phyloP scores from a whole-genome alignment of 2,797 vertebrate genomes.

The Esox masquinongy region DNA sequence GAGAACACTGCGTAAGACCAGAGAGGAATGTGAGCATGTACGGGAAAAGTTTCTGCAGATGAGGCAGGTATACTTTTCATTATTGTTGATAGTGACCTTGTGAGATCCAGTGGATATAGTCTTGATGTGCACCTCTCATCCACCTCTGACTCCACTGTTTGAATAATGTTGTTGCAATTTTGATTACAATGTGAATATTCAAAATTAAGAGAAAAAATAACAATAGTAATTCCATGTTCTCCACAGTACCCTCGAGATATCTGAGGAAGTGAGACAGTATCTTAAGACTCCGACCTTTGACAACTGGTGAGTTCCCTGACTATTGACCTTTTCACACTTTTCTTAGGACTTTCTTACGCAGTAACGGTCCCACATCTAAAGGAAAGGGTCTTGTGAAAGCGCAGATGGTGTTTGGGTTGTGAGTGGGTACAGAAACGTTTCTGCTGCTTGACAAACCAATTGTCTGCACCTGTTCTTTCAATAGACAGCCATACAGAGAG shows the following conservation, averaged over 20 bases:
- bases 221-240: background rate
- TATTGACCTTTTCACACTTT: background rate
- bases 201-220: background rate
- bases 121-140: background rate
- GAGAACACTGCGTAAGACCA: conserved; percentile 71
- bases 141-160: background rate
- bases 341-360: background rate
- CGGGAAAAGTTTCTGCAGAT: conserved; percentile 77
- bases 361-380: no score
- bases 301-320: conserved; percentile 72
- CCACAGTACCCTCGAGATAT: conserved; percentile 76
- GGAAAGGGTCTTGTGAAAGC: no score
- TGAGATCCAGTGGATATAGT: background rate
- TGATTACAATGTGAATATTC: background rate
- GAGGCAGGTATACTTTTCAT: conserved; percentile 58
- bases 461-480: conserved; percentile 36
- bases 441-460: conserved; percentile 17
- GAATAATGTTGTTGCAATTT: background rate
- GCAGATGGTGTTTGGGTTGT: background rate
- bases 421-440: background rate
- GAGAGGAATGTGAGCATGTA: conserved; percentile 76
- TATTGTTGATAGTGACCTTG: background rate
- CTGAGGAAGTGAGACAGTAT: conserved; percentile 78
- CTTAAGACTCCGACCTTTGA: conserved; percentile 82
- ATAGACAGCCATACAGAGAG: background rate